phyloP scores from a whole-genome alignment of 2,797 vertebrate species.

The Parauchenoglanis ngamensis region DNA sequence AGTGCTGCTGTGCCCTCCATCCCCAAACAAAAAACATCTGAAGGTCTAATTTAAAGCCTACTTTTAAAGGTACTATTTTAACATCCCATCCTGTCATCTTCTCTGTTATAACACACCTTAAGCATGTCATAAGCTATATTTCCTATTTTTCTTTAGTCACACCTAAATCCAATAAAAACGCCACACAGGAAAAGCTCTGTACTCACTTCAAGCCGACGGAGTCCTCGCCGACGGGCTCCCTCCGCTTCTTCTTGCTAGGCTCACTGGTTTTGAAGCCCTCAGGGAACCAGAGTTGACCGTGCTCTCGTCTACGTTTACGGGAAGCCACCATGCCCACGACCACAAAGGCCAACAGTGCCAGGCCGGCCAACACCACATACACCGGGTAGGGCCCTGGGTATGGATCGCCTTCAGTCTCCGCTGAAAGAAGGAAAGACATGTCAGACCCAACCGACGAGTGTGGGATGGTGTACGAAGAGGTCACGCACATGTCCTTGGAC shows the following conservation, averaged over 20 bases:
- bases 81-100: slow-evolving; percentile 55
- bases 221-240: slow-evolving; percentile 95
- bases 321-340: slow-evolving; percentile 89
- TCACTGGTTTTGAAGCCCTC: slow-evolving; percentile 97
- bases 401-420: slow-evolving; percentile 71
- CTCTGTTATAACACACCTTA: neutral
- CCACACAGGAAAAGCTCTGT: neutral
- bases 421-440: slow-evolving; percentile 73
- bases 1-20: slow-evolving; percentile 40
- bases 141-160: neutral
- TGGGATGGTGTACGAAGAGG: slow-evolving; percentile 61
- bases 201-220: slow-evolving; percentile 97
- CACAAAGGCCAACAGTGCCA: slow-evolving; percentile 81
- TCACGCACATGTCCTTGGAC: neutral
- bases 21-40: neutral
- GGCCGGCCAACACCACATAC: slow-evolving; percentile 79
- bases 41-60: slow-evolving; percentile 54
- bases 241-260: slow-evolving; percentile 95
- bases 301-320: slow-evolving; percentile 91
- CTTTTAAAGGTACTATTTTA: slow-evolving; percentile 58
- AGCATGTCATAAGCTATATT: neutral
- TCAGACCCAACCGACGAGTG: slow-evolving; percentile 61
- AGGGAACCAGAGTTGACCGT: slow-evolving; percentile 97
- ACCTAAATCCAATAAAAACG: neutral
- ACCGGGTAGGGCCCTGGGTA: slow-evolving; percentile 77